phyloP scores from a whole-genome alignment of 2,113 vertebrate species.

The Cepphus grylle region DNA sequence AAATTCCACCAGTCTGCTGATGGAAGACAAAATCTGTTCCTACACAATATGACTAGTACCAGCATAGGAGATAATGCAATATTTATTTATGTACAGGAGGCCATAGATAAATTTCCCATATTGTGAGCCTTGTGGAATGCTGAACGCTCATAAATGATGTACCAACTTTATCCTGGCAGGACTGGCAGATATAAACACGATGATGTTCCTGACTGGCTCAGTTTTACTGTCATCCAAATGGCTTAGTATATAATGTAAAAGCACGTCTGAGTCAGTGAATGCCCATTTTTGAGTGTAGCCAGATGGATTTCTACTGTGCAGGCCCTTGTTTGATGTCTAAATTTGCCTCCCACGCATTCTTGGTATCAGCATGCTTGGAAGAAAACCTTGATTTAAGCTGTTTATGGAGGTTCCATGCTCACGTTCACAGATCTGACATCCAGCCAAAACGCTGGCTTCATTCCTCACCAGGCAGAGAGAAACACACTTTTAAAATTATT shows the following conservation, averaged over 20 bases:
- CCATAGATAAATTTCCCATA: conserved; percentile 54
- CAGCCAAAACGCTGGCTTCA: conserved; percentile 13
- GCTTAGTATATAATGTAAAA: conserved; percentile 49
- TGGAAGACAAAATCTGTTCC: conserved; percentile 62
- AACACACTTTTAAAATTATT: background rate
- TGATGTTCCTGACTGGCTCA: conserved; percentile 41
- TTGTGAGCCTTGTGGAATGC: conserved; percentile 53
- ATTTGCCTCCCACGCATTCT: conserved; percentile 33
- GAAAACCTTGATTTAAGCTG: conserved; percentile 47
- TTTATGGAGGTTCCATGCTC: background rate
- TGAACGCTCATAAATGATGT: conserved; percentile 48
- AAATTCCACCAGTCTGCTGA: conserved; percentile 56
- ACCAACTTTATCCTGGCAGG: conserved; percentile 59
- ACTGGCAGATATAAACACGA: conserved; percentile 43
- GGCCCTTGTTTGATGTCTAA: conserved; percentile 51
- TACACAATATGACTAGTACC: conserved; percentile 18
- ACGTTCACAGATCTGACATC: background rate
- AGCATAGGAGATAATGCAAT: conserved; percentile 45
- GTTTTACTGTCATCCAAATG: conserved; percentile 62
- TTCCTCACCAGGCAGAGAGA: background rate
- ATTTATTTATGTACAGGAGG: conserved; percentile 62
- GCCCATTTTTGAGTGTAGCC: conserved; percentile 57
- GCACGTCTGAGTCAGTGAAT: conserved; percentile 28
- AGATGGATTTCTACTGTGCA: conserved; percentile 62
- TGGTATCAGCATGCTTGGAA: conserved; percentile 18